Evolutionary conservation across 2,888 invertebrate species (phyloP), one percentile per base, ranked within the genome.

Genomic region (Cataglyphis albicans): DNA sequence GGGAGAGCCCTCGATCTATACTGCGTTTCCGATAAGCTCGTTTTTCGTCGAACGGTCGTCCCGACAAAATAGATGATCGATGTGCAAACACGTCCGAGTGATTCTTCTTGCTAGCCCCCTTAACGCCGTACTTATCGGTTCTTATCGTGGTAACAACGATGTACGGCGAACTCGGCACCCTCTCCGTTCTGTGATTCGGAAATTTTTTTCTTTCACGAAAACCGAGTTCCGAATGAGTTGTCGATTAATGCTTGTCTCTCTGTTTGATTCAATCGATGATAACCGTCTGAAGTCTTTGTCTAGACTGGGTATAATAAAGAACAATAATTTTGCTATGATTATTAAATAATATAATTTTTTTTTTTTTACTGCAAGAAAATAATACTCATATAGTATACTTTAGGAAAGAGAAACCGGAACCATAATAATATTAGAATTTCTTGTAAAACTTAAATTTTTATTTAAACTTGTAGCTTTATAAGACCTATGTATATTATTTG

Each of bases 1-100:
- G 65, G 67, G 59, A 57, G 59, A 57, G 41, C 65, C 55, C 52
- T 74, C 25, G 21, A 73, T 44, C 35, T 55, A 15, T 38, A 55
- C 61, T 59, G 21, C 59, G 63, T 83, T 76, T 64, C 64, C 52
- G 63, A 68, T 73, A 55, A 81, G 52, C 83, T 72, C 70, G 68
- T 78, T 83, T 76, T 78, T 83, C 72, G 55, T 21, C 35, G 29
- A 55, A 59, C 61, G 41, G 29, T 61, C 61, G 76, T 61, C 70
- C 21, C 52, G 70, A 38, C 83, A 73, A 80, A 63, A 64, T 52
- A 70, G 67, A 72, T 83, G 83, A 83, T 83, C 83, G 83, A 83
- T 83, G 83, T 80, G 80, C 80, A 73, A 73, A 72, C 83, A 81
- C 80, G 65, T 68, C 65, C 80, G 72, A 83, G 83, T 83, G 70